phyloP scores from a whole-genome alignment of 1,140 invertebrate genomes.

The Drosophila busckii region DNA sequence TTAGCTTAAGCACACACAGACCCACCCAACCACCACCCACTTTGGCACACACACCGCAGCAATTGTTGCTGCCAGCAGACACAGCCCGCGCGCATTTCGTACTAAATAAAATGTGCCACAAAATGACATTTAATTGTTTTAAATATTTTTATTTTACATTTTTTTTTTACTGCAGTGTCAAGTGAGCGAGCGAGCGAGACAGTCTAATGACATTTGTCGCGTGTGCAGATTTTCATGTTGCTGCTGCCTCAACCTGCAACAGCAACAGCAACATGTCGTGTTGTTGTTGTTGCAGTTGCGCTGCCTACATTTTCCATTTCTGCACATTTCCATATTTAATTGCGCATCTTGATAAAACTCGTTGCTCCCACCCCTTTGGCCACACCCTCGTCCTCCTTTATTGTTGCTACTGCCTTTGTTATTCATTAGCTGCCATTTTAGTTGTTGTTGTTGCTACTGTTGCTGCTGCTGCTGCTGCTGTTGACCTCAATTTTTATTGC shows the following conservation, averaged over 20 bases:
- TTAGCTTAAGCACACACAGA: conserved; percentile 35
- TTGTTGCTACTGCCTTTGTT: conserved; percentile 46
- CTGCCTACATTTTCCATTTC: conserved; percentile 44
- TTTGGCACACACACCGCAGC: conserved; percentile 6
- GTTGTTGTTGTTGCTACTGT: conserved; percentile 14
- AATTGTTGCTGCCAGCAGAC: conserved; percentile 34
- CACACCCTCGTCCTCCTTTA: neutral
- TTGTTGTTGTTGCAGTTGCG: conserved; percentile 1
- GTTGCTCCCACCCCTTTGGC: neutral
- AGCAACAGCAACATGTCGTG: too few species aligned
- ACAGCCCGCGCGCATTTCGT: conserved; percentile 20
- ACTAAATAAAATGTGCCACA: conserved; percentile 68
- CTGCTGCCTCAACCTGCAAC: too few species aligned
- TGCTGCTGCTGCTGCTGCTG: conserved; percentile 42
- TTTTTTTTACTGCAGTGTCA: conserved; percentile 1
- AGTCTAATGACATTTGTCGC: conserved; percentile 62
- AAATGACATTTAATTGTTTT: conserved; percentile 70
- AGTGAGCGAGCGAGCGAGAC: neutral
- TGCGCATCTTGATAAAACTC: conserved; percentile 67
- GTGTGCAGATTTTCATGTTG: conserved; percentile 53
- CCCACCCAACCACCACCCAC: neutral
- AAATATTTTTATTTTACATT: conserved; percentile 12
- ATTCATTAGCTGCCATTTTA: conserved; percentile 65
- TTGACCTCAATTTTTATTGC: conserved; percentile 74
- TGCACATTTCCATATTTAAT: conserved; percentile 75